These are phyloP conservation scores for Brienomyrus longianalis DNA, from an alignment of 2,113 vertebrate genomes.

Conservation along the genomic window DNA sequence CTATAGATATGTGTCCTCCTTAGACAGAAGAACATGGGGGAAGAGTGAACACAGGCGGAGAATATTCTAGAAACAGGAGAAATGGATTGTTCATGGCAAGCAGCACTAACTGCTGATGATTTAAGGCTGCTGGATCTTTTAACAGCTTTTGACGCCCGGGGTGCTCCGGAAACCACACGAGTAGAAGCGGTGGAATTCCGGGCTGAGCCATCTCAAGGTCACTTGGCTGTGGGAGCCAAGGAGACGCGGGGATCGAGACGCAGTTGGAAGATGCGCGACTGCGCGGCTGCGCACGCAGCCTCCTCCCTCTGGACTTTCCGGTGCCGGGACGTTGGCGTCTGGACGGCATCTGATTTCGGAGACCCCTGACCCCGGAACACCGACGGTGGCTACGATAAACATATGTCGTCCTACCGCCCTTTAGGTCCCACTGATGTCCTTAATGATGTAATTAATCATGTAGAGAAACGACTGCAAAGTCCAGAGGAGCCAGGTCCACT, in stretches of 20 bases:
- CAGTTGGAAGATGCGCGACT: conserved; percentile 26
- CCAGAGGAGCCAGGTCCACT: background rate
- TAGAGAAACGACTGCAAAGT: background rate
- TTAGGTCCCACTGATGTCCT: conserved; percentile 30
- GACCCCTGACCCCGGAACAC: conserved; percentile 36
- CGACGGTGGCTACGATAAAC: conserved; percentile 25
- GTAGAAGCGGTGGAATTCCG: background rate
- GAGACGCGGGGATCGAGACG: background rate
- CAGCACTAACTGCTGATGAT: background rate
- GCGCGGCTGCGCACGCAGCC: conserved; percentile 56
- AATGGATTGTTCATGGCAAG: background rate
- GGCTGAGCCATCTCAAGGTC: conserved; percentile 51
- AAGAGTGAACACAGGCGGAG: background rate
- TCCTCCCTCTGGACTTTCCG: conserved; percentile 52
- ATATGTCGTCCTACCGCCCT: conserved; percentile 35
- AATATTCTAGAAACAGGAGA: background rate
- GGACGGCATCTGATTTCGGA: conserved; percentile 36
- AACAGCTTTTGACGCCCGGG: background rate
- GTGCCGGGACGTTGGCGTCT: conserved; percentile 34
- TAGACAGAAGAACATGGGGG: background rate
- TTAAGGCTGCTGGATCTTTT: background rate
- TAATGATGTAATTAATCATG: conserved; percentile 39
- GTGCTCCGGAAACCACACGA: background rate
- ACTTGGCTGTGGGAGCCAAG: conserved; percentile 24
- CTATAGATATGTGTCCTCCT: background rate